A percentile compares a stretch with the other conserved stretches of the same genome.
These are phyloP conservation scores for Elephas maximus DNA, from an alignment of 2,113 vertebrate genomes.

Conservation along the genomic window DNA sequence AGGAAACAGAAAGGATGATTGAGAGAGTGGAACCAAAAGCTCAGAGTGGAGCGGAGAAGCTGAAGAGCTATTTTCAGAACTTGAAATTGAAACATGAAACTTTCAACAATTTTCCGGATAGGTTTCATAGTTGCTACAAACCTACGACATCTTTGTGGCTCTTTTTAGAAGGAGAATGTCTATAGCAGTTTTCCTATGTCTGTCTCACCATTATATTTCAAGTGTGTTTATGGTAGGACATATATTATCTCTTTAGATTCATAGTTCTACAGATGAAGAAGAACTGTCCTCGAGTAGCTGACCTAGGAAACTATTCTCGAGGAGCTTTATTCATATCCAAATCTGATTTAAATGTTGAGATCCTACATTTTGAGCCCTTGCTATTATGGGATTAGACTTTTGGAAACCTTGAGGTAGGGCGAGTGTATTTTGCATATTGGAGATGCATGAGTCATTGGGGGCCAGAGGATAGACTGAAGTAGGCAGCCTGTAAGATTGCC, in stretches of 20 bases:
- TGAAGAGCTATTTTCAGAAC: not conserved
- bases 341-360: not conserved
- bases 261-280: not conserved
- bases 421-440: not conserved
- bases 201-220: not conserved
- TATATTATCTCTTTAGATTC: not conserved
- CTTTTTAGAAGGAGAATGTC: not conserved
- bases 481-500: not conserved
- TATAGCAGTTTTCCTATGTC: not conserved
- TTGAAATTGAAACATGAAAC: not conserved
- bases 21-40: not conserved
- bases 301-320: not conserved
- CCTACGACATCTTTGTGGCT: not conserved
- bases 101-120: not conserved
- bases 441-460: not conserved
- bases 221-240: not conserved
- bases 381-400: not conserved
- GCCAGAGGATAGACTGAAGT: not conserved
- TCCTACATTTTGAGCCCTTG: not conserved
- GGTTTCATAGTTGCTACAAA: not conserved
- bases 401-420: not conserved
- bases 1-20: not conserved
- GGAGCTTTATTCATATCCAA: not conserved
- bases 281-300: not conserved
- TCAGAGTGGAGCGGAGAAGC: not conserved